phyloP scores from a whole-genome alignment of 2,888 invertebrate genomes.

The Cybosia mesomella region DNA sequence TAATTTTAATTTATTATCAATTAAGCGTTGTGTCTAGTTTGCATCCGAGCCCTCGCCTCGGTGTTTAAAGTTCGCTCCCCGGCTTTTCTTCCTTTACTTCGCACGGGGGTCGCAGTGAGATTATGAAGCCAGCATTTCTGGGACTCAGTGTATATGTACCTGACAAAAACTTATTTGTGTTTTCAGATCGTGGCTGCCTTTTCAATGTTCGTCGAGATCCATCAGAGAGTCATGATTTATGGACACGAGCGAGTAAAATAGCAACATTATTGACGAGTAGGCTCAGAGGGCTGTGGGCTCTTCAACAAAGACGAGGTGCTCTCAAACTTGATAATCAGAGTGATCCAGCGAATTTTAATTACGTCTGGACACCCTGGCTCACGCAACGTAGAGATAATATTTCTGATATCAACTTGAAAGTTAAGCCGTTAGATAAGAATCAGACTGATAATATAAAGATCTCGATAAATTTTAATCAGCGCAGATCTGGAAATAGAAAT shows the following conservation, averaged over 20 bases:
- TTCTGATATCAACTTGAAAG: slow-evolving; percentile 23
- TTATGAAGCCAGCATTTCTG: neutral
- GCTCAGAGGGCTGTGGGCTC: slow-evolving; percentile 74
- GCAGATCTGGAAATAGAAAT: slow-evolving; percentile 46
- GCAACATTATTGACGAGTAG: slow-evolving; percentile 72
- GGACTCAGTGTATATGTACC: neutral
- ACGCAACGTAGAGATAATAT: slow-evolving; percentile 21
- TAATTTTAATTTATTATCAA: no score
- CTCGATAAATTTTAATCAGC: slow-evolving; percentile 52
- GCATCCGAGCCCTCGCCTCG: no score
- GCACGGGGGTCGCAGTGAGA: no score
- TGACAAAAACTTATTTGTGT: slow-evolving; percentile 12
- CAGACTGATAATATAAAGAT: slow-evolving; percentile 51
- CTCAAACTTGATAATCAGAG: slow-evolving; percentile 84
- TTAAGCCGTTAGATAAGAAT: slow-evolving; percentile 32
- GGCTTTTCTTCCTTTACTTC: no score
- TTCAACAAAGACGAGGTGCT: slow-evolving; percentile 81
- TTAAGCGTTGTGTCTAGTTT: no score
- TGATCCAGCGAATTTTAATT: slow-evolving; percentile 90
- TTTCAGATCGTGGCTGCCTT: slow-evolving; percentile 88
- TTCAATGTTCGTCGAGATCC: slow-evolving; percentile 93
- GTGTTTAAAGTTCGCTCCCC: no score
- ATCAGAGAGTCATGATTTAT: slow-evolving; percentile 91
- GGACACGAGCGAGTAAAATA: slow-evolving; percentile 84
- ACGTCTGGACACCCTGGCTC: slow-evolving; percentile 91